These are phyloP conservation scores for Portevinia maculata DNA, from an alignment of 2,888 invertebrate species.

Conservation along the genomic window DNA sequence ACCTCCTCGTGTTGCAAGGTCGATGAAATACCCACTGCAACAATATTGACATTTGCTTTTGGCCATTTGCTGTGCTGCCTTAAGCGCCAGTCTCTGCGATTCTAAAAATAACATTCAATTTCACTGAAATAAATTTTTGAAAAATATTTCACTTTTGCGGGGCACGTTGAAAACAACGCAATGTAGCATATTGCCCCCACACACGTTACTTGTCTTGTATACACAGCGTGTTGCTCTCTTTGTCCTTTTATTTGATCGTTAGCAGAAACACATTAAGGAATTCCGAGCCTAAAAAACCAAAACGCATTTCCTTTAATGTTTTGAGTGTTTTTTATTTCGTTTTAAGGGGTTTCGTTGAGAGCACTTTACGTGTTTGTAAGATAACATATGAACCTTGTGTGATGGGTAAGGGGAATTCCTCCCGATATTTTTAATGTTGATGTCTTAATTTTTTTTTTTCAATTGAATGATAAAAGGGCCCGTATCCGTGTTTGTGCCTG, in stretches of 20 bases:
- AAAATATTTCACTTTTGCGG: no score
- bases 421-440: background rate
- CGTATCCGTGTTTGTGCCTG: background rate
- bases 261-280: background rate
- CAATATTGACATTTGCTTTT: background rate
- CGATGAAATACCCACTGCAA: constrained; percentile 1
- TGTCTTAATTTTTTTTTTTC: background rate
- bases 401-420: background rate
- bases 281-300: background rate
- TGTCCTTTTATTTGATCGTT: background rate
- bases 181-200: no score
- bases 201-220: no score
- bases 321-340: no score
- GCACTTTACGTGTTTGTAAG: background rate
- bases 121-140: no score
- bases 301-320: background rate
- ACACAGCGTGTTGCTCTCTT: constrained; percentile 1
- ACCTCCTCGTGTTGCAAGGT: no score
- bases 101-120: constrained; percentile 7
- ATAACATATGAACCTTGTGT: background rate
- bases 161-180: no score
- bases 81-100: background rate
- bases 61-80: background rate
- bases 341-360: no score
- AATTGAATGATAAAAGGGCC: background rate